phyloP scores from a whole-genome alignment of 1,140 invertebrate genomes.

The Dendroctonus ponderosae region DNA sequence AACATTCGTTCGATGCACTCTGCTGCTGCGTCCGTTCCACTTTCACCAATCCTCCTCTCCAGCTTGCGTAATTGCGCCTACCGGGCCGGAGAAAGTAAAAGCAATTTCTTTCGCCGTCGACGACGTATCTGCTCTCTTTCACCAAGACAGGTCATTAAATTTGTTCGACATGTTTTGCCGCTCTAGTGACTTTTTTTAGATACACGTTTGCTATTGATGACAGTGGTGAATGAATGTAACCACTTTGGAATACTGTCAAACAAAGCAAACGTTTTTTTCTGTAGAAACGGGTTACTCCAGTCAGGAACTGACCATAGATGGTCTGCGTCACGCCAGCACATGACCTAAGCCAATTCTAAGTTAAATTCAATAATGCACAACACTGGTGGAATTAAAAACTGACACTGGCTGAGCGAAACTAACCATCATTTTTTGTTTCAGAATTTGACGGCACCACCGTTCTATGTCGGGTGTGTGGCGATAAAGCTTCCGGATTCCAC shows the following conservation, averaged over 20 bases:
- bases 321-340: no score
- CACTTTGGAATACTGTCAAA: background rate
- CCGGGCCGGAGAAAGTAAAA: constrained; percentile 27
- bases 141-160: background rate
- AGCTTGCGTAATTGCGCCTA: constrained; percentile 29
- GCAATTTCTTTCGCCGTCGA: constrained; percentile 18
- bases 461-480: constrained; percentile 95
- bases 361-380: no score
- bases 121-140: constrained; percentile 17
- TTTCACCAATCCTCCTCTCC: constrained; percentile 35
- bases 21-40: constrained; percentile 18
- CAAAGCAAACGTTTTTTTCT: constrained; percentile 1
- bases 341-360: no score
- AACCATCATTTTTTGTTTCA: constrained; percentile 61
- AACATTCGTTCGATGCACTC: constrained; percentile 28
- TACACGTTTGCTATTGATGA: background rate
- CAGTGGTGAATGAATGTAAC: background rate
- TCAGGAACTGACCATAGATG: no score
- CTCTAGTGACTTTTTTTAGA: constrained; percentile 1
- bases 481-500: constrained; percentile 98
- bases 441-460: constrained; percentile 99
- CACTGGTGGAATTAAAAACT: no score
- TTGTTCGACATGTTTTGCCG: constrained; percentile 4
- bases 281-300: background rate
- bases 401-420: background rate